phyloP scores from a whole-genome alignment of 2,113 vertebrate genomes.

The Synchiropus splendidus region DNA sequence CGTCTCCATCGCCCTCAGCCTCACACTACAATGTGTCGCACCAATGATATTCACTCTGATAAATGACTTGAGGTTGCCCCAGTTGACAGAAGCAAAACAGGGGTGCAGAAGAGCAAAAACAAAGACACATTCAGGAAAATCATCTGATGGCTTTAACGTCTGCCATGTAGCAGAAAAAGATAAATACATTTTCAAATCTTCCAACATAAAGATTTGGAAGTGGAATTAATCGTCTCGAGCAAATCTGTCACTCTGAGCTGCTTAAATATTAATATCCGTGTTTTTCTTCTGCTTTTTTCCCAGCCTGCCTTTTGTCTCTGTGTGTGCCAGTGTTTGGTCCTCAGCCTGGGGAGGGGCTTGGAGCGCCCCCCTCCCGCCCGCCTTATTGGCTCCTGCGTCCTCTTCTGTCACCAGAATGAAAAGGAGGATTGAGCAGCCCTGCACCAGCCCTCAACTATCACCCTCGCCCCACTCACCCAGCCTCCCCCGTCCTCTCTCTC shows the following conservation, averaged over 20 bases:
- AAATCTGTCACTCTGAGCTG: not conserved
- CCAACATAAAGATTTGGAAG: not conserved
- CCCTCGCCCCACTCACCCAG: too few relatives aligned
- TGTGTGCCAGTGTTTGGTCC: conserved; percentile 1
- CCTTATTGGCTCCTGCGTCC: conserved; percentile 24
- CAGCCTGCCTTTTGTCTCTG: conserved; percentile 17
- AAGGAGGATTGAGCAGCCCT: conserved; percentile 18
- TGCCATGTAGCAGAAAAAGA: not conserved
- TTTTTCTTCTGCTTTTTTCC: conserved; percentile 2
- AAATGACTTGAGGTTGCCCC: too few relatives aligned
- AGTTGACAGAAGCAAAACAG: too few relatives aligned
- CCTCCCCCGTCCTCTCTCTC: conserved; percentile 10
- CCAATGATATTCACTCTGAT: too few relatives aligned
- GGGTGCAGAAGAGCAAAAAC: too few relatives aligned
- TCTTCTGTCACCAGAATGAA: conserved; percentile 7
- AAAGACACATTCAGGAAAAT: not conserved
- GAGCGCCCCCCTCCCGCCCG: conserved; percentile 4
- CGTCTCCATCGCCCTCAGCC: too few relatives aligned
- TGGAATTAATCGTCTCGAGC: not conserved
- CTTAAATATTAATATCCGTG: not conserved
- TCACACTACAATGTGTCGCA: too few relatives aligned
- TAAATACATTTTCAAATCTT: not conserved
- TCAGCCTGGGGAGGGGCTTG: conserved; percentile 18
- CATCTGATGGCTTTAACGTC: not conserved
- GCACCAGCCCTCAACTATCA: conserved; percentile 21